Percentiles rank a stretch among this genome's conserved stretches.
phyloP scores from a whole-genome alignment of 2,113 vertebrate species.

The Urocolius indicus region DNA sequence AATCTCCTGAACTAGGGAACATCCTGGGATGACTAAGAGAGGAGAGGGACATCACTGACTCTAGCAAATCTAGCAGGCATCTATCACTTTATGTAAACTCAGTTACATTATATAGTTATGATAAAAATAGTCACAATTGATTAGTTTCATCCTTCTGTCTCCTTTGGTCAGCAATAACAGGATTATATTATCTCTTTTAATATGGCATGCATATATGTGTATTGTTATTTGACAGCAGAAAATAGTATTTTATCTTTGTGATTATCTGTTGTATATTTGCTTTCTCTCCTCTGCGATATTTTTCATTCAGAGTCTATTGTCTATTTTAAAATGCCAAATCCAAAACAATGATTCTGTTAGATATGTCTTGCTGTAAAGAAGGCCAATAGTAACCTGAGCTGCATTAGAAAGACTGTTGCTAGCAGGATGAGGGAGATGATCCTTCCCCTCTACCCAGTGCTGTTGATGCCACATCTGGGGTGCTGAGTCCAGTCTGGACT shows the following conservation, averaged over 20 bases:
- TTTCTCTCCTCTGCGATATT: not conserved
- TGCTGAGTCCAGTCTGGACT: not conserved
- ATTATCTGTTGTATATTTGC: not conserved
- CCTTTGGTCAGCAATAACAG: not conserved
- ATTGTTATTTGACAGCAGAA: not conserved
- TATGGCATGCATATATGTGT: rapidly evolving
- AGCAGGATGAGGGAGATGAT: rapidly evolving
- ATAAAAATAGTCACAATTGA: not conserved
- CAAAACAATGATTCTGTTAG: not conserved
- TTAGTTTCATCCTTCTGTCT: not conserved
- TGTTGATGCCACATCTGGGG: not conserved
- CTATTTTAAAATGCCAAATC: not conserved
- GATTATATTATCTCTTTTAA: not conserved
- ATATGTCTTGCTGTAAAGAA: not conserved
- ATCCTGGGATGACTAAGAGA: not conserved
- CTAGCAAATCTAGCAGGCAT: not conserved
- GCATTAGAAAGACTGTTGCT: not conserved
- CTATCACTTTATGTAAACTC: not conserved
- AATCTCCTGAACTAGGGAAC: not conserved
- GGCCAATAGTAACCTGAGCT: not conserved
- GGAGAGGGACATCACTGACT: not conserved
- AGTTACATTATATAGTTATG: not conserved
- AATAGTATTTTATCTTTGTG: not conserved
- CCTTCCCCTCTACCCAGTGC: not conserved
- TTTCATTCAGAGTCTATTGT: not conserved